Evolutionary conservation across 2,888 invertebrate genomes (phyloP).

Genomic region (Merodon equestris): DNA sequence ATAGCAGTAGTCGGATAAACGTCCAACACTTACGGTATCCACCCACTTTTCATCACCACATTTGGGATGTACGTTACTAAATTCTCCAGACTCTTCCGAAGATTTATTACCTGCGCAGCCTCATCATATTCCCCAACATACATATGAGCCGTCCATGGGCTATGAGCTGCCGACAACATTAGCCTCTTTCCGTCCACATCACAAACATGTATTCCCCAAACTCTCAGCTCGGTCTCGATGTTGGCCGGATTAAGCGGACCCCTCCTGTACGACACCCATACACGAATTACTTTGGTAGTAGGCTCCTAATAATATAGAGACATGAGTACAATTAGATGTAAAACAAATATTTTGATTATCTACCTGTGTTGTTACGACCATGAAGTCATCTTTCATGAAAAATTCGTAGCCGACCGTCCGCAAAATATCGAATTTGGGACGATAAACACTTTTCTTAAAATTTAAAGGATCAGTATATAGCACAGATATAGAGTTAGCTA

Average conservation of each 20-base stretch:
- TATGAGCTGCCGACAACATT: constrained; percentile 90
- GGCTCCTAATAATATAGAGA: constrained; percentile 24
- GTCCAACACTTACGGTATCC: constrained; percentile 86
- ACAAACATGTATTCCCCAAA: constrained; percentile 85
- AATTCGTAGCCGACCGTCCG: constrained; percentile 87
- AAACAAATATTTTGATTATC: background rate
- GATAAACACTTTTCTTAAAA: constrained; percentile 60
- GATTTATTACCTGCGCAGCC: constrained; percentile 84
- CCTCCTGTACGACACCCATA: constrained; percentile 88
- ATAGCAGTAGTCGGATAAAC: no score
- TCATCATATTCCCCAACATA: constrained; percentile 88
- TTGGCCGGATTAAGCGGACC: constrained; percentile 85
- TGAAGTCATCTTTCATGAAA: constrained; percentile 89
- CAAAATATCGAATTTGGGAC: constrained; percentile 74
- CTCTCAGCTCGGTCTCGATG: constrained; percentile 85
- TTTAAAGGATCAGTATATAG: constrained; percentile 70
- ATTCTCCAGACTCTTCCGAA: constrained; percentile 88
- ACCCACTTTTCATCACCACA: constrained; percentile 88
- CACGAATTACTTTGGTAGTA: constrained; percentile 80
- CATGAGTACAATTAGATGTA: background rate
- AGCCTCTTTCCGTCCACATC: constrained; percentile 90
- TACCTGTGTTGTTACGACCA: constrained; percentile 88
- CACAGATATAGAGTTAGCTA: no score
- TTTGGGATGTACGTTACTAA: constrained; percentile 92
- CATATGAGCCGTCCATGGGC: constrained; percentile 85